Evolutionary conservation across 2,888 invertebrate species (phyloP), one percentile per base, ranked within the genome.

Genomic region (Drosophila maculinotata): DNA sequence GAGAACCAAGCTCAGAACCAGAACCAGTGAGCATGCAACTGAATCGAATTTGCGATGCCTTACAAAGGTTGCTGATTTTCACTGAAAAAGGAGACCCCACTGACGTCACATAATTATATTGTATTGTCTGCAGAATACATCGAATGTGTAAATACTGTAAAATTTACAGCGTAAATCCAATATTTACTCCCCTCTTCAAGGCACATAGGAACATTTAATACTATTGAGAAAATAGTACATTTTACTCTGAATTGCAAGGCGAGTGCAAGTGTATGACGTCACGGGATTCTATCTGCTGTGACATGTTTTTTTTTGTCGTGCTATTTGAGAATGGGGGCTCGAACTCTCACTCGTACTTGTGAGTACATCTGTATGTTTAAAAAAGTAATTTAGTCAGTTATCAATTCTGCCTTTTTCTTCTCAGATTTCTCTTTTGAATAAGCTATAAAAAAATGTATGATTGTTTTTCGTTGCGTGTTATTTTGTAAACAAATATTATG

Each of bases 1-100:
- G 49, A 17, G n/a, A 36, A 23, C 52, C 28, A 45, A 62, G 59
- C 75, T 69, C 56, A 53, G 38, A 36, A 66, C 36, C 39, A 20
- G 20, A 23, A 44, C 35, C 39, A 14, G 9, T 28, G 33, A 62
- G 20, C 48, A 53, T 25, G 20, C 35, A 56, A 36, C n/a, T 30
- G 17, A 41, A 30, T 4, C 7, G 14, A 38, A 33, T 17, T 48
- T 47, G 8, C 31, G 26, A 8, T 23, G 54, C 15, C 7, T n/a
- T 53, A 26, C 12, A 42, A 42, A 53, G 52, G 35, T 69, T 7
- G 3, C 35, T 30, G 20, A 12, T 9, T 14, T 9, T 28, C 10
- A 20, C 20, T 10, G 3, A 51, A 4, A 5, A 12, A 7, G 20
- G 41, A 42, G 17, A 1, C 10, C 12, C 6, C 5, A 17, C 25